Evolutionary conservation across 35 echinoderm and acorn worm genomes (phyloP), one percentile per base, ranked within the genome.

Genomic region (Ophiothrix spiculata): DNA sequence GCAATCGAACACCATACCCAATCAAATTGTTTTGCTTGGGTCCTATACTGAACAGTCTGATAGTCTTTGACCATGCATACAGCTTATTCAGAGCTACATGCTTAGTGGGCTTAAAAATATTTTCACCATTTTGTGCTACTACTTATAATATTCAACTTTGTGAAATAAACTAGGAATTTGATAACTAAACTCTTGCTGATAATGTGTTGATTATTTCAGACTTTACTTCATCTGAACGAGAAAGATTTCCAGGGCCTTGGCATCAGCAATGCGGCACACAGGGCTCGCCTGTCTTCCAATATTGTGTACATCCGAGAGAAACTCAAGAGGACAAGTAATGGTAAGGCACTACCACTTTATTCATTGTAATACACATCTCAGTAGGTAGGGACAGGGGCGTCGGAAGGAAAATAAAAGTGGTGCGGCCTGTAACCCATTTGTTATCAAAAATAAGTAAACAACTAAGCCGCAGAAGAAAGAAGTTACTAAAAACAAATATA

Each of bases 221-320:
- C 83, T 74, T 76, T 95, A 34, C 86, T 95, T 19, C 89, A 95
- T 33, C 85, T 85, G 85, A 91, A 64, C 17, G 93, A 95, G 89
- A 78, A 85, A 33, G 81, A 95, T 56, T 40, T 95, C 0, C 78
- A 82, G 75, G 88, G 85, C 2, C 34, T 95, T 6, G 93, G 93
- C 35, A 81, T 95, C 29, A 91, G 73, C 35, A 95, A 91, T 84
- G 78, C 89, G 37, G 93, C 90, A 4, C 93, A 95, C 64, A 79
- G 93, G 31, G 93, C 93, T 0, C 79, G 93, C 33, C 86, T 95
- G 75, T 85, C 86, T 28, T 95, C 93, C 23, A 95, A 95, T 49
- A 75, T 95, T 8, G 89, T 95, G 37, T 91, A 85, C 76, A 95
- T 95, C 54, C 38, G 93, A 49, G 89, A 95, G 81, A 95, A 95